Base-by-base conservation (phyloP, 1,140 invertebrate genomes). In the Gryon sp. region DNA sequence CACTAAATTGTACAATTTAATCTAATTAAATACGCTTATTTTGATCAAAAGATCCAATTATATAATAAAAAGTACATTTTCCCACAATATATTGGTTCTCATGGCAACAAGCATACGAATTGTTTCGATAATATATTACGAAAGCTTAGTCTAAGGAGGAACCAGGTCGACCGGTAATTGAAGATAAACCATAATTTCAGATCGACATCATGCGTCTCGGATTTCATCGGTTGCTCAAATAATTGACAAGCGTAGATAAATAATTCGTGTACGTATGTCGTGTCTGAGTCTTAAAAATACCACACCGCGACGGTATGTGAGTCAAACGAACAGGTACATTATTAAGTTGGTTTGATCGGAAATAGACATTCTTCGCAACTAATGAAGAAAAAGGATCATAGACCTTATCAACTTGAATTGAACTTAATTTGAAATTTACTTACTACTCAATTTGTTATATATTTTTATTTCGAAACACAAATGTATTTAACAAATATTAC, bases 331-430 rank as follows among this genome's bases (percentile, higher is more conserved):
- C 26, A 24, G 40, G 80, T 65, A 79, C 63, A 69, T 85, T 82
- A 82, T 76, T 84, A 84, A 85, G 86, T 85, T 80, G 85, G 19
- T 57, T 72, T 50, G 62, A 59, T n/a, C 46, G 6, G 40, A 83
- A 85, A 86, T 82, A 84, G 73, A 79, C 53, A 87, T 84, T 57
- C 12, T 62, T 34, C 55, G 53, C 48, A 55, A 28, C 19, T 62
- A 53, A 68, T 60, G 68, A 63, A 68, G 50, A 53, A 53, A 62
- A 9, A 28, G 48, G 63, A 72, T 70, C 66, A 69, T 53, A 59
- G 57, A 75, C 53, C 68, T 36, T 63, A 59, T 28, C 26, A 3
- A 9, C 26, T 9, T 28, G 1, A 28, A 28, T 7, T 28, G 8
- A 28, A 9, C n/a, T 28, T n/a, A 28, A 28, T 28, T 28, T 2